These are phyloP conservation scores for Gymnothorax javanicus DNA, from an alignment of 2,797 vertebrate genomes.

Conservation along the genomic window DNA sequence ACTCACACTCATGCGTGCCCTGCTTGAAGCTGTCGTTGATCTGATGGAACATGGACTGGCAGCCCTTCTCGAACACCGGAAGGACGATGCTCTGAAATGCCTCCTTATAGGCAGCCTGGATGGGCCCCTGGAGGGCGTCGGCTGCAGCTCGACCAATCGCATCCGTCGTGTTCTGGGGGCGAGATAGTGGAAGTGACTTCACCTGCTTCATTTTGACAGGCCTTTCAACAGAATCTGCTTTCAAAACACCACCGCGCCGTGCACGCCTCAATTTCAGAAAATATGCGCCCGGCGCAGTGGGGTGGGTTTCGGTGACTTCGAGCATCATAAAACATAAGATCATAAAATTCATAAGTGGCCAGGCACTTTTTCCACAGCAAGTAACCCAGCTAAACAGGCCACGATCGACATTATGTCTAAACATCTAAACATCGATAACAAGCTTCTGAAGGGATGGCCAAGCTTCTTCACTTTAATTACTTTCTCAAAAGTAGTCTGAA, in stretches of 20 bases:
- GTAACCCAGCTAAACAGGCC: neutral
- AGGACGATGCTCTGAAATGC: conserved; percentile 90
- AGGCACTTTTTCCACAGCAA: neutral
- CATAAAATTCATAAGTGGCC: neutral
- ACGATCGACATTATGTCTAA: neutral
- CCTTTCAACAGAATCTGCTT: neutral
- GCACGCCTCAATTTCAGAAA: neutral
- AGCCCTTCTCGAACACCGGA: conserved; percentile 93
- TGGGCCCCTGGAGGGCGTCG: conserved; percentile 90
- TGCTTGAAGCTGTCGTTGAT: conserved; percentile 99
- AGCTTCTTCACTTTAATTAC: neutral
- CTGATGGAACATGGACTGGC: conserved; percentile 98
- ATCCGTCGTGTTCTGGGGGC: conserved; percentile 86
- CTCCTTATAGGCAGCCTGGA: conserved; percentile 91
- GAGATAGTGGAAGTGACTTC: neutral
- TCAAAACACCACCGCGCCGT: neutral
- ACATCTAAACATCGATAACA: neutral
- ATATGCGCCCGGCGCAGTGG: neutral
- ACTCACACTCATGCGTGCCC: conserved; percentile 95
- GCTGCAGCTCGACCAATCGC: conserved; percentile 88
- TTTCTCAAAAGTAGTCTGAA: neutral
- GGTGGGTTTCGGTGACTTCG: neutral
- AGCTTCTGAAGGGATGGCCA: neutral
- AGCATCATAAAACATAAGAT: neutral
- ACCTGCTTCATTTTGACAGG: neutral